phyloP scores from a whole-genome alignment of 2,113 vertebrate genomes.

The Oncorhynchus nerka region DNA sequence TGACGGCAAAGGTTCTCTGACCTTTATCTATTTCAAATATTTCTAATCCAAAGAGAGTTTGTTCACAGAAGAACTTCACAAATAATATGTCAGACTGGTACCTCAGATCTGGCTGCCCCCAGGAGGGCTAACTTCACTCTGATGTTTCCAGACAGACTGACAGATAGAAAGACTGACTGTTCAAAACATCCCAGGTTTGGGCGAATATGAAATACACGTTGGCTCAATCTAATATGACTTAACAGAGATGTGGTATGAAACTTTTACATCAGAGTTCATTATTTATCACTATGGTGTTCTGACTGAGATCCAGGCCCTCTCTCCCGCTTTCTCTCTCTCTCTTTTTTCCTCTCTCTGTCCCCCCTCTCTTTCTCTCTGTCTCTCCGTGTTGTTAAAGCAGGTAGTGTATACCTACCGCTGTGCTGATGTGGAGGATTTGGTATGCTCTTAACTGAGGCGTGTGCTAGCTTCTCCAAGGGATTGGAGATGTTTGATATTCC shows the following conservation, averaged over 20 bases:
- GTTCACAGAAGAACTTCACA: conserved; percentile 32
- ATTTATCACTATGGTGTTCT: not conserved
- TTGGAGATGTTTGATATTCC: conserved; percentile 38
- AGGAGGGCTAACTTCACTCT: conserved; percentile 40
- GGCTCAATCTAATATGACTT: not conserved
- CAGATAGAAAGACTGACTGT: conserved; percentile 2
- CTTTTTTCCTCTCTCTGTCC: not conserved
- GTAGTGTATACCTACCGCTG: conserved; percentile 48
- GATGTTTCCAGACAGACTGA: conserved; percentile 28
- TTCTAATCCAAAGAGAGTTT: conserved; percentile 29
- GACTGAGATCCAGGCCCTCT: not conserved
- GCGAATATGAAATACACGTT: not conserved
- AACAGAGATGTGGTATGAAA: conserved; percentile 13
- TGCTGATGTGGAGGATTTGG: conserved; percentile 53
- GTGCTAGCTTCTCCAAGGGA: conserved; percentile 48
- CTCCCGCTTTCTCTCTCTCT: conserved; percentile 2
- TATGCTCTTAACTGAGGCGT: conserved; percentile 54
- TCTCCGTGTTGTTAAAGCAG: conserved; percentile 40
- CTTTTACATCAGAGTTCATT: too few species aligned
- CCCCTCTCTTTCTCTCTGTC: conserved; percentile 10
- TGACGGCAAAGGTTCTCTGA: conserved; percentile 27
- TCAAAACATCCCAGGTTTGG: not conserved
- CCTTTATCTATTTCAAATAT: conserved; percentile 30
- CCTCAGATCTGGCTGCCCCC: conserved; percentile 30
- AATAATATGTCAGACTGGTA: conserved; percentile 40